Base-by-base conservation (phyloP, 1,140 invertebrate genomes). In the Lepidotrigona ventralis region DNA sequence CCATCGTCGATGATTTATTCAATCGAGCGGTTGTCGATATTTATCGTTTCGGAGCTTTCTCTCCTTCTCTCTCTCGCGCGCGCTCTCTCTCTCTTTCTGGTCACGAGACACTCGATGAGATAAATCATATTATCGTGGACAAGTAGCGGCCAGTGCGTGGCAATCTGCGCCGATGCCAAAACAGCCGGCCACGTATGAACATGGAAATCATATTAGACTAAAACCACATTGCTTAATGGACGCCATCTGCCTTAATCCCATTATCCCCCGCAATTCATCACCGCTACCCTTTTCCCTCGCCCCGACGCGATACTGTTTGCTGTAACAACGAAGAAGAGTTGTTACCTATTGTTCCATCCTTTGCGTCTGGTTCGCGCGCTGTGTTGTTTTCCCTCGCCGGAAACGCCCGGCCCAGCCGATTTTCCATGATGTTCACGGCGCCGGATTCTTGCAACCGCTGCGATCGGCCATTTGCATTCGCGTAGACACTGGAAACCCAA, bases 121-220 rank as follows among this genome's bases (percentile, higher is more conserved):
- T 89, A 88, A 89, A 89, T 89, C 88, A 86, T 88, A 88, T 89
- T 86, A 89, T 89, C 88, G 87, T 89, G 88, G 88, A 88, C 88
- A 88, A 89, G 88, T 89, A 88, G 85, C 74, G 88, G 82, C 85
- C 81, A 86, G 69, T 86, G 79, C 80, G 84, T 76, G 84, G 81
- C 84, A 84, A 89, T 89, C 84, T 81, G 81, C 79, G n/a, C 56
- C 60, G 74, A 81, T 80, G 84, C 87, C 85, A 89, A 86, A 89
- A 89, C 80, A 53, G 75, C 64, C 72, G 83, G 58, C 23, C 72
- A 23, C 75, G 60, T 69, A 76, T 70, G 81, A 79, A 68, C 75
- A 81, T 84, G 84, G 77, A 84, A 86, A 89, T 88, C 70, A 72
- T 86, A 86, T 88, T 88, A 88, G 86, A 86, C 84, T 81, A 74